Conservation (phyloP, 2,888 invertebrate species). For the Ophraella communa region DNA sequence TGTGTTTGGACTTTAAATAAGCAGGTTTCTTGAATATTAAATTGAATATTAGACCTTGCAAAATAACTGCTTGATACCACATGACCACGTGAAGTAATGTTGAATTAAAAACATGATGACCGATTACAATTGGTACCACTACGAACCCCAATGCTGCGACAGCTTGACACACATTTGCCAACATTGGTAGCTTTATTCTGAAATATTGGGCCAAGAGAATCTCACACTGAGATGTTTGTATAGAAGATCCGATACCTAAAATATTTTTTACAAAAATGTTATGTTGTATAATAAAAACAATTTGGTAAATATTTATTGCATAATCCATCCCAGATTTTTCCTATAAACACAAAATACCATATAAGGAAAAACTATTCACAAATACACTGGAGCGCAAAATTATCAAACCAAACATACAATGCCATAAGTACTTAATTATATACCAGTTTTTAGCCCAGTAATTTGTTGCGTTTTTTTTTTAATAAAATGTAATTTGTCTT, state of each 20-base stretch:
- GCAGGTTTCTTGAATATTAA: constrained; percentile 64
- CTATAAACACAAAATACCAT: no score
- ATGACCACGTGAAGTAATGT: constrained; percentile 61
- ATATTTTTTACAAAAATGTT: no score
- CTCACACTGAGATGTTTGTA: constrained; percentile 66
- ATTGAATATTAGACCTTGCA: constrained; percentile 65
- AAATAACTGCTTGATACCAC: constrained; percentile 66
- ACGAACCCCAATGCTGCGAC: constrained; percentile 65
- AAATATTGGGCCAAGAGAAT: constrained; percentile 67
- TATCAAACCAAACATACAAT: no score
- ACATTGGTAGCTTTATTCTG: constrained; percentile 63
- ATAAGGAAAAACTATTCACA: no score
- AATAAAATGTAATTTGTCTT: no score
- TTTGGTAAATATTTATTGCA: no score
- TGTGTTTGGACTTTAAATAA: constrained; percentile 57
- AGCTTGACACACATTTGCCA: constrained; percentile 63
- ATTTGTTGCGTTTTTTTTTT: no score
- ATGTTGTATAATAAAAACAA: no score
- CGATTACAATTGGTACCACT: constrained; percentile 62
- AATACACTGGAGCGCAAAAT: no score
- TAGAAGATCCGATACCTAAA: constrained; percentile 65
- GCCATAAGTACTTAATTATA: no score
- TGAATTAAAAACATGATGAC: constrained; percentile 61
- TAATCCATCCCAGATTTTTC: no score
- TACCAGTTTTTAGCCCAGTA: no score